phyloP scores from a whole-genome alignment of 1,140 invertebrate genomes.

The Hyles vespertilio region DNA sequence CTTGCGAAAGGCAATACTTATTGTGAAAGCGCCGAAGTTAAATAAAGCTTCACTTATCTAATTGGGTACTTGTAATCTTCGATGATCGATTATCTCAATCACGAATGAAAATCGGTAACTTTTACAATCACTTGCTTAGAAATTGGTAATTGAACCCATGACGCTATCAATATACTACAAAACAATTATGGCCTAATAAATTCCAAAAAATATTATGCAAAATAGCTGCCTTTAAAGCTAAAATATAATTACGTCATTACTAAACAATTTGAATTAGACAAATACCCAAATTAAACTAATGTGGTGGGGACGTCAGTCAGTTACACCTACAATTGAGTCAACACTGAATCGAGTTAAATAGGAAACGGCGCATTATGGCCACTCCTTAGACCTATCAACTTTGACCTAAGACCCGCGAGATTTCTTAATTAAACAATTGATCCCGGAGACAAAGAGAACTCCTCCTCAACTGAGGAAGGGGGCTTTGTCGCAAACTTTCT shows the following conservation, averaged over 20 bases:
- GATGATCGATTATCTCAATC: no score
- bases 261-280: not conserved
- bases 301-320: not conserved
- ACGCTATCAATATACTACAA: no score
- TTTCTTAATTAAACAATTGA: constrained; percentile 11
- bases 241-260: not conserved
- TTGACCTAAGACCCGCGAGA: constrained; percentile 24
- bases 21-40: not conserved
- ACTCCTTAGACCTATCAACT: constrained; percentile 7
- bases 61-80: no score
- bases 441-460: constrained; percentile 35
- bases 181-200: not conserved
- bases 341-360: constrained; percentile 6
- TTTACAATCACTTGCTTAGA: no score
- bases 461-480: constrained; percentile 51
- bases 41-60: not conserved
- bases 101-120: no score
- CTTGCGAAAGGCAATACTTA: not conserved
- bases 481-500: constrained; percentile 35
- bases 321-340: not conserved
- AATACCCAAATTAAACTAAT: not conserved
- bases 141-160: no score
- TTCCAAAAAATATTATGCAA: not conserved
- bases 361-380: constrained; percentile 4
- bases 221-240: not conserved